Conservation (phyloP, 2,888 invertebrate species). For the Cantharis flavilabris region DNA sequence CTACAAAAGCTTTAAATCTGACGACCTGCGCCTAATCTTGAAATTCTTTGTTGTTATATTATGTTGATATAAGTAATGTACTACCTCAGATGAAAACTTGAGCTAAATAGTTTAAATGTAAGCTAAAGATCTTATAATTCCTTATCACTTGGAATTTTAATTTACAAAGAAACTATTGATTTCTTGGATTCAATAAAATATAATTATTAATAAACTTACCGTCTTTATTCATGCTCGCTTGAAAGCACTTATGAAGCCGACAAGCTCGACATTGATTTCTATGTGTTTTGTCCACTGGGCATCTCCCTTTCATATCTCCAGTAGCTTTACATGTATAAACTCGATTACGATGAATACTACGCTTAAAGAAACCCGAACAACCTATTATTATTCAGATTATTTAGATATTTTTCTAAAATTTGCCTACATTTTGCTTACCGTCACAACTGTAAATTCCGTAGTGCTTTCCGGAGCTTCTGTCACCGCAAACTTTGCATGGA, state of each 20-base stretch:
- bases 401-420: neutral
- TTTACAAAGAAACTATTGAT: neutral
- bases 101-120: neutral
- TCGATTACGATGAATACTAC: constrained; percentile 93
- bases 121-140: neutral
- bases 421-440: constrained; percentile 65
- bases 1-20: too few relatives aligned
- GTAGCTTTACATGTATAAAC: constrained; percentile 97
- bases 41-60: too few relatives aligned
- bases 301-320: constrained; percentile 88
- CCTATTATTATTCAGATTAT: constrained; percentile 59
- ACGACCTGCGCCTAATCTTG: too few relatives aligned
- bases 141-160: neutral
- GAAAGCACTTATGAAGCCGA: constrained; percentile 91
- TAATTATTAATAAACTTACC: constrained; percentile 69
- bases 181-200: neutral
- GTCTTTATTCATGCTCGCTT: constrained; percentile 97
- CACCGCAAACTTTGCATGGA: constrained; percentile 98
- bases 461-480: constrained; percentile 98
- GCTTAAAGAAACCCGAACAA: constrained; percentile 94
- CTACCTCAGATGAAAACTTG: too few relatives aligned
- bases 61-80: too few relatives aligned
- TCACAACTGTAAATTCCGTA: constrained; percentile 99
- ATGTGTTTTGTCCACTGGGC: constrained; percentile 96
- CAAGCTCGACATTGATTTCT: constrained; percentile 97